A percentile compares a stretch with the other conserved stretches of the same genome.
phyloP scores from a whole-genome alignment of 2,113 vertebrate species.

The Eulemur macaco region DNA sequence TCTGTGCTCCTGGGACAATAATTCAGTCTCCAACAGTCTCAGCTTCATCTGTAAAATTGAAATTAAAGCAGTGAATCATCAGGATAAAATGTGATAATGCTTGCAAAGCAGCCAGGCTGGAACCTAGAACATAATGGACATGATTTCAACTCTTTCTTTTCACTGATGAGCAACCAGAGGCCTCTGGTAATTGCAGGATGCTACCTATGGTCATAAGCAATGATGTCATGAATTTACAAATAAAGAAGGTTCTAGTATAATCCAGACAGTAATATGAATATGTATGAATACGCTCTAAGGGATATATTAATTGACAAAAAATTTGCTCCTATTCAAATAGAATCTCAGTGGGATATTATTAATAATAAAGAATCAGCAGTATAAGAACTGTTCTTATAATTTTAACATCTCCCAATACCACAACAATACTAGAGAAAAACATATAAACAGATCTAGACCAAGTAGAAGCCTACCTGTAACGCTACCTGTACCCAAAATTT shows the following conservation, averaged over 20 bases:
- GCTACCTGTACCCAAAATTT: neutral
- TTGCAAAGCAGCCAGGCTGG: neutral
- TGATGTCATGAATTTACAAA: constrained; percentile 9
- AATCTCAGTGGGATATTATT: neutral
- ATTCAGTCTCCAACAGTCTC: neutral
- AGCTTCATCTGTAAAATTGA: neutral
- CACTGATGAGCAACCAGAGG: neutral
- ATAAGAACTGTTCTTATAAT: neutral
- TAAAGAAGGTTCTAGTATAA: constrained; percentile 9
- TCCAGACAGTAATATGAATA: neutral
- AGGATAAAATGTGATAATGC: neutral
- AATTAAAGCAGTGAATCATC: neutral
- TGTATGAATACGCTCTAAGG: neutral
- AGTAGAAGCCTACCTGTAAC: neutral
- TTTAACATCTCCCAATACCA: neutral
- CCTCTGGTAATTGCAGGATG: neutral
- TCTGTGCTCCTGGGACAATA: neutral
- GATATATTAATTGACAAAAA: constrained; percentile 20
- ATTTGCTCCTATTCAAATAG: constrained; percentile 15
- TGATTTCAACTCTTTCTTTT: neutral
- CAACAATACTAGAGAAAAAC: neutral
- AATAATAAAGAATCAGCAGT: neutral
- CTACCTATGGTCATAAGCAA: neutral
- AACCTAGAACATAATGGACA: neutral
- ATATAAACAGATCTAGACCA: neutral